phyloP scores from a whole-genome alignment of 53 echinoderm and acorn worm species.

The Crossaster papposus region DNA sequence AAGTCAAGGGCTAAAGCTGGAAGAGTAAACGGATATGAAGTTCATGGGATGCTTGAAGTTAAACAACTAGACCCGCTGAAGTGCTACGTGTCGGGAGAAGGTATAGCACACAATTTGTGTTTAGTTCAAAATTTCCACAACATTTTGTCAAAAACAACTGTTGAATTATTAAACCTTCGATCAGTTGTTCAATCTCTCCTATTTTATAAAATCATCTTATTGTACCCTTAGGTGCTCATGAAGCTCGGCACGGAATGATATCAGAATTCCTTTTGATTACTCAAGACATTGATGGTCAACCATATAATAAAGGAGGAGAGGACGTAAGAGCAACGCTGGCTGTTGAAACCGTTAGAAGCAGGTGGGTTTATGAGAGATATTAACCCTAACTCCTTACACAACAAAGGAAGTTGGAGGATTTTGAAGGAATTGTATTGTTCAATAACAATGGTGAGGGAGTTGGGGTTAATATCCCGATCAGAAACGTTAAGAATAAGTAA shows the following conservation, averaged over 20 bases:
- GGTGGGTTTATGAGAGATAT: constrained; percentile 46
- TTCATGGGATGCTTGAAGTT: constrained; percentile 73
- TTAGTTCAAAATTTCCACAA: neutral
- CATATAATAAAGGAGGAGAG: constrained; percentile 75
- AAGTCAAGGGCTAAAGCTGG: constrained; percentile 69
- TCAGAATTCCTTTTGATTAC: constrained; percentile 68
- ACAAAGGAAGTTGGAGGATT: no score
- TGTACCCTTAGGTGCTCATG: constrained; percentile 62
- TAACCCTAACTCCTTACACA: no score
- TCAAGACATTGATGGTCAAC: constrained; percentile 71
- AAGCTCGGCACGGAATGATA: constrained; percentile 70
- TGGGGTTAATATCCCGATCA: no score
- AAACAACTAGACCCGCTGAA: constrained; percentile 70
- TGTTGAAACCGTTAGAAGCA: constrained; percentile 59
- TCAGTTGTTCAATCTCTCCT: neutral
- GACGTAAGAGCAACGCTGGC: constrained; percentile 79
- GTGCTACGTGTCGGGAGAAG: constrained; percentile 81
- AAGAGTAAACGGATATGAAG: constrained; percentile 68
- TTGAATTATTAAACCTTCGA: neutral
- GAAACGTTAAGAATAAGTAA: no score
- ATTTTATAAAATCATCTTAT: neutral
- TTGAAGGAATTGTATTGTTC: no score
- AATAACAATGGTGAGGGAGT: no score
- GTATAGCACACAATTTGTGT: constrained; percentile 51
- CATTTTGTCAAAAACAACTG: neutral